Evolutionary conservation across 2,888 invertebrate species (phyloP).

Genomic region (Parasteatoda lunata): DNA sequence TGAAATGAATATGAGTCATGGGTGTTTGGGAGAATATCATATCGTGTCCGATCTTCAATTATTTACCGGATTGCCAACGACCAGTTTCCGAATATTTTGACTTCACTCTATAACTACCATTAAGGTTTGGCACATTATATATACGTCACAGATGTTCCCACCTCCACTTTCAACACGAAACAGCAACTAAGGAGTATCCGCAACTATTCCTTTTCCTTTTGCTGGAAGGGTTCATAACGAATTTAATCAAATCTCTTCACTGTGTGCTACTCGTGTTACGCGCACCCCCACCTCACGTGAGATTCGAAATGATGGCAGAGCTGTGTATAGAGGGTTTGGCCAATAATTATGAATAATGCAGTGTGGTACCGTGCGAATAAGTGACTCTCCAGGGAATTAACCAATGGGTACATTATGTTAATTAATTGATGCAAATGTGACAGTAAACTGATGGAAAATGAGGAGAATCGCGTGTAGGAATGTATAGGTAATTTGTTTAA

Average conservation of each 20-base stretch:
- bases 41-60: conserved; percentile 37
- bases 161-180: conserved; percentile 18
- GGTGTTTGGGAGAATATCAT: conserved; percentile 6
- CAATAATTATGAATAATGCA: conserved; percentile 66
- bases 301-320: neutral
- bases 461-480: conserved; percentile 43
- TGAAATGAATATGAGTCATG: conserved; percentile 8
- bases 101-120: conserved; percentile 35
- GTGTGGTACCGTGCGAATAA: conserved; percentile 53
- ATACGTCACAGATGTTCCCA: conserved; percentile 57
- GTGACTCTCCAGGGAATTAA: conserved; percentile 49
- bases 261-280: neutral
- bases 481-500: conserved; percentile 53
- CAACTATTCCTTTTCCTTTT: conserved; percentile 23
- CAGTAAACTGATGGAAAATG: conserved; percentile 61
- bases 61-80: conserved; percentile 36
- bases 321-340: conserved; percentile 40
- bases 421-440: conserved; percentile 65
- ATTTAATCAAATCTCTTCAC: conserved; percentile 55
- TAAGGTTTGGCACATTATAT: conserved; percentile 46
- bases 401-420: conserved; percentile 61
- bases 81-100: conserved; percentile 20
- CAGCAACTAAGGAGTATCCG: neutral
- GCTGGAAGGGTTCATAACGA: conserved; percentile 48
- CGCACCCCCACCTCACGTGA: conserved; percentile 9